Base-by-base conservation (phyloP, 1,140 invertebrate genomes). In the Anastrepha ludens region DNA sequence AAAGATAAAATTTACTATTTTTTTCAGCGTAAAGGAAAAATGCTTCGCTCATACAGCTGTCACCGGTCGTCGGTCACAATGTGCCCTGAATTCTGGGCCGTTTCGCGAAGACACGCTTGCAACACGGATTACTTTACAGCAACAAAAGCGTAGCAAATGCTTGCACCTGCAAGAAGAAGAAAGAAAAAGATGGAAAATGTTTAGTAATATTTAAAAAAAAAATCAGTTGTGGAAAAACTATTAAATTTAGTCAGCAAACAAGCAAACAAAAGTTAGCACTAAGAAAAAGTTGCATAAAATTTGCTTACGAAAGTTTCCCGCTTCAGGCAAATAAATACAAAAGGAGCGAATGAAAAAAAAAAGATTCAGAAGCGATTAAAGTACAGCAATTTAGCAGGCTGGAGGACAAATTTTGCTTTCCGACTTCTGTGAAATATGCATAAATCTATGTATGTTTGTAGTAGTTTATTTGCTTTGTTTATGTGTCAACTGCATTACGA, bases 231-330 rank as follows among this genome's bases (percentile, higher is more conserved):
- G n/a, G 50, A 78, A 78, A 78, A 78, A 20, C 0, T 29, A 4
- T 67, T 8, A 81, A 81, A 81, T 55, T 81, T 8, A 29, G 17
- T 29, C 17, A 67, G 39, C 20, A 50, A 50, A 8, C 13, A n/a
- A 39, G 67, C 67, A 41, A 74, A 39, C 6, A 74, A 74, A 74
- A 67, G 64, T 74, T 74, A 44, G 67, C 15, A 41, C 9, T 55
- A 20, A 55, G 74, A 81, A 81, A 81, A 81, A 81, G 29, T 78
- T 81, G 74, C n/a, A 58, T 81, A 81, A 81, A 81, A 81, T 81
- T 81, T 81, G 47, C 74, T 81, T 81, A 81, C 47, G 47, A 81
- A 81, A 81, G 74, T 81, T 81, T 81, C 2, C 2, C 74, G 74
- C 74, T 81, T 81, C n/a, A 29, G 74, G 74, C 47, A 47, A 81